phyloP scores from a whole-genome alignment of 2,797 vertebrate species.

The Hybognathus amarus region DNA sequence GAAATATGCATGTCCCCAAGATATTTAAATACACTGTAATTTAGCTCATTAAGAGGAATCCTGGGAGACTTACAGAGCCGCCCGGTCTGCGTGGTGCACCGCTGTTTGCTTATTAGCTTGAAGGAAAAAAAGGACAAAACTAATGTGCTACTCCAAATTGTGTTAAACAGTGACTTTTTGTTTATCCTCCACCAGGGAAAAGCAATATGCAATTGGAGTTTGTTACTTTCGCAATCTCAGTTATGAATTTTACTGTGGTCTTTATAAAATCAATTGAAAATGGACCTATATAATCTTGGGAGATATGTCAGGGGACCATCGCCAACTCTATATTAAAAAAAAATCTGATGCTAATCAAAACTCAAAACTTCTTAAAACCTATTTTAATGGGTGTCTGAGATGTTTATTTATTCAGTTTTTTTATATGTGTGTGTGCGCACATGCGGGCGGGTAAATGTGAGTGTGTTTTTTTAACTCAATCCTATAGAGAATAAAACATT shows the following conservation, averaged over 20 bases:
- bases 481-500: constrained; percentile 18
- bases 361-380: constrained; percentile 31
- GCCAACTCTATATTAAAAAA: neutral
- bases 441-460: neutral
- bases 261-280: constrained; percentile 26
- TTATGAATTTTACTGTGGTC: constrained; percentile 11
- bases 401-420: neutral
- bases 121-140: constrained; percentile 23
- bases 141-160: constrained; percentile 40
- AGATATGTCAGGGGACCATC: neutral
- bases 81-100: neutral
- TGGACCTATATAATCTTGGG: constrained; percentile 24
- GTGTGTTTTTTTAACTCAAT: neutral
- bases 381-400: constrained; percentile 28
- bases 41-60: constrained; percentile 50
- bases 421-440: neutral
- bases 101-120: constrained; percentile 44
- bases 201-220: constrained; percentile 16
- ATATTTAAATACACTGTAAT: constrained; percentile 57
- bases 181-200: constrained; percentile 15
- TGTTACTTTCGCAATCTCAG: constrained; percentile 17
- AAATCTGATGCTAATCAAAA: constrained; percentile 1
- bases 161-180: constrained; percentile 40
- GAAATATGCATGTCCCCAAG: constrained; percentile 55
- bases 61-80: constrained; percentile 26